Evolutionary conservation across 2,797 vertebrate genomes (phyloP), one percentile per base, ranked within the genome.

Genomic region (Xenops minutus): DNA sequence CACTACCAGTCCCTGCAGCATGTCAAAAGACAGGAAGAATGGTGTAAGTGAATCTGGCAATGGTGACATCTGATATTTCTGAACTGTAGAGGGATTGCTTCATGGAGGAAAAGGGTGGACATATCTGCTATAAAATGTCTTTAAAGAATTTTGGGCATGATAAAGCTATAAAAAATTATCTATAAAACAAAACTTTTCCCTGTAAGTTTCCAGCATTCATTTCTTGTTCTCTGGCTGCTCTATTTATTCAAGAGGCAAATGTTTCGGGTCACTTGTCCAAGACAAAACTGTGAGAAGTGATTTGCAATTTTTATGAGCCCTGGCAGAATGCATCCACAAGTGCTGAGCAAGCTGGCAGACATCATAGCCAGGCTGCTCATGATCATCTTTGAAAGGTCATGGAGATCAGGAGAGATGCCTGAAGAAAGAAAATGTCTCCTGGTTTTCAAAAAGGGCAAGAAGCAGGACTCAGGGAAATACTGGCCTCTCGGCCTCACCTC

Each of bases 321-420:
- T 39, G 29, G 34, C 0, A 0, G 62, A 29, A 89, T 19, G n/a
- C 26, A 56, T 46, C 29, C 51, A 58, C 0, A 1, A 58, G 18
- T n/a, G n/a, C n/a, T 64, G 51, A 71, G 87, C 5, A 24, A 71
- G n/a, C 24, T 77, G 37, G n/a, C 58, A 71, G 72, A 71, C 51
- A 46, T 26, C 51, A 39, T 52, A 58, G 72, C 56, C 43, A 39
- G n/a, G n/a, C 41, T 12, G 17, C 37, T 77, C 20, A 26, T 34
- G 37, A 44, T 77, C 17, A 8, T 64, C 17, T 77, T 44, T 44
- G 37, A 64, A 89, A 89, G 51, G 72, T 44, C 49, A 63, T 7
- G 29, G 64, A 49, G 19, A 71, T 83, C 37, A 71, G 56, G 16
- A 83, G 37, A 83, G 43, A 5, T 71, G 44, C 8, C 24, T 51